These are phyloP conservation scores for Bos javanicus DNA, from an alignment of 2,113 vertebrate genomes.

Conservation along the genomic window DNA sequence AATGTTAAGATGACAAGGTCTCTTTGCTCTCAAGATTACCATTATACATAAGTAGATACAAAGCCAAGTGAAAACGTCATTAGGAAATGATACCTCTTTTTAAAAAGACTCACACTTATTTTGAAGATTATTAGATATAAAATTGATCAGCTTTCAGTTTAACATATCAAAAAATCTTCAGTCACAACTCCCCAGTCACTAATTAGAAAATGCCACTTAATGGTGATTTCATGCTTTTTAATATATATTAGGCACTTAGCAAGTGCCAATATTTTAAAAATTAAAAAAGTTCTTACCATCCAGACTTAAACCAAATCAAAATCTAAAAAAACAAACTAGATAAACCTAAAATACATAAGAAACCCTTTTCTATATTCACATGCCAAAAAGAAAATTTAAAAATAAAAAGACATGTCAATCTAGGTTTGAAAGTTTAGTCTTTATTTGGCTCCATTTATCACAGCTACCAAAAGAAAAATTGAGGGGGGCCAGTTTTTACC, in stretches of 20 bases:
- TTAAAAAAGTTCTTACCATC: not conserved
- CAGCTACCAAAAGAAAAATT: not conserved
- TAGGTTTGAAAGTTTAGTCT: not conserved
- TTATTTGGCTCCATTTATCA: not conserved
- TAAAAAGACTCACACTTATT: not conserved
- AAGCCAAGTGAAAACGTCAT: not conserved
- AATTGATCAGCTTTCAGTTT: not conserved
- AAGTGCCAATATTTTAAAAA: not conserved
- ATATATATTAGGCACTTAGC: not conserved
- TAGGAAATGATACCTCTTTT: not conserved
- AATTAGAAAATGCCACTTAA: not conserved
- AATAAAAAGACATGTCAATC: not conserved
- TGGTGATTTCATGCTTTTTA: not conserved
- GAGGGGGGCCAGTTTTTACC: not conserved
- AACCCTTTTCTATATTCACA: not conserved
- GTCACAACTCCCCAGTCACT: not conserved
- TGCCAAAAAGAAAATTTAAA: not conserved
- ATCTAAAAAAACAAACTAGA: not conserved
- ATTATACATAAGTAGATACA: not conserved
- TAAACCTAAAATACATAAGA: not conserved
- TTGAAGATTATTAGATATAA: not conserved
- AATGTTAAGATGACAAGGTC: not conserved
- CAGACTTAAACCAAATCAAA: not conserved
- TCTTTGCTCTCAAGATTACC: not conserved
- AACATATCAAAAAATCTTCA: not conserved